These are phyloP conservation scores for Carapus acus DNA, from an alignment of 2,797 vertebrate species.

Conservation along the genomic window DNA sequence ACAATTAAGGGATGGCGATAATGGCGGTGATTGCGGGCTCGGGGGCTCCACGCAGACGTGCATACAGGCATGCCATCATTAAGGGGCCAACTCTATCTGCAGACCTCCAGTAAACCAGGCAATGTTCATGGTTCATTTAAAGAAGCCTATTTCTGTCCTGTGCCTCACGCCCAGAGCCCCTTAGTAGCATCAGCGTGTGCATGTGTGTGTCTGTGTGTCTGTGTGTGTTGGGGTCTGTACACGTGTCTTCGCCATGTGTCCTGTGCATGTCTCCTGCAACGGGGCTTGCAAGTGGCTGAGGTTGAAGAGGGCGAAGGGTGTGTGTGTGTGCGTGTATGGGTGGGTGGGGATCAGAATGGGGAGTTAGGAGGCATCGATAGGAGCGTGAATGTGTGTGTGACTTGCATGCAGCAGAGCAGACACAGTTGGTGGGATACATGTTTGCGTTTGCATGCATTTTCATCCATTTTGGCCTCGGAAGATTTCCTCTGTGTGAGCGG, in stretches of 20 bases:
- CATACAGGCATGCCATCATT: conserved; percentile 39
- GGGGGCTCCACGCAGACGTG: conserved; percentile 8
- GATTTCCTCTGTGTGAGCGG: too few relatives aligned
- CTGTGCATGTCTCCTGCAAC: too few relatives aligned
- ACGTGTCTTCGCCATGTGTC: too few relatives aligned
- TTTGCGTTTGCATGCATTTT: too few relatives aligned
- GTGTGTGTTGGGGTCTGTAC: too few relatives aligned
- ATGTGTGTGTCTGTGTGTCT: too few relatives aligned
- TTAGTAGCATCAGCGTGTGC: conserved; percentile 12
- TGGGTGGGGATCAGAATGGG: neutral
- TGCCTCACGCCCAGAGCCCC: conserved; percentile 47
- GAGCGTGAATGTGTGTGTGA: too few relatives aligned
- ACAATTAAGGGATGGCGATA: conserved; percentile 26
- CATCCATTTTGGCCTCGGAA: too few relatives aligned
- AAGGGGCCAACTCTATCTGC: conserved; percentile 30
- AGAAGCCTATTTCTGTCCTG: conserved; percentile 51
- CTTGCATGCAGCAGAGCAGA: too few relatives aligned
- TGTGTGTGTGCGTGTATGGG: neutral
- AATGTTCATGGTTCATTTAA: conserved; percentile 58
- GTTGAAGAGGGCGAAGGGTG: too few relatives aligned
- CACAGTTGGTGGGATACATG: too few relatives aligned
- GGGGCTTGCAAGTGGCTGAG: too few relatives aligned
- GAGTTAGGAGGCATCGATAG: neutral
- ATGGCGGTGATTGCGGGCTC: conserved; percentile 20
- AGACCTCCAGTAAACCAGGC: conserved; percentile 27